Conservation (phyloP, 1,140 invertebrate species). For the Cherax quadricarinatus region DNA sequence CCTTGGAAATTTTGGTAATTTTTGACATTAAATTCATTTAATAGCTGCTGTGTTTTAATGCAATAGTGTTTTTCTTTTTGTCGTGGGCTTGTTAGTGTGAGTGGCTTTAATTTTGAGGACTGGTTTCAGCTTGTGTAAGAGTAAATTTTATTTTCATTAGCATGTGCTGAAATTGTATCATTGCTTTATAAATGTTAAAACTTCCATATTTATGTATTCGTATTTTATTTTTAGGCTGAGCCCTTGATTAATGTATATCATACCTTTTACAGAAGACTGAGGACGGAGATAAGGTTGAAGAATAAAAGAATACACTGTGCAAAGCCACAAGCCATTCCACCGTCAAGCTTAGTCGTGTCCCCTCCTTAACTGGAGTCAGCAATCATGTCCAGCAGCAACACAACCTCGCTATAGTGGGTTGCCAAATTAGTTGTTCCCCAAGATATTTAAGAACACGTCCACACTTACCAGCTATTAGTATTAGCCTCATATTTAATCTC, state of each 20-base stretch:
- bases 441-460: conserved; percentile 28
- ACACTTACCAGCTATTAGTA: conserved; percentile 43
- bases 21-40: too few relatives aligned
- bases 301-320: conserved; percentile 36
- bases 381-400: conserved; percentile 32
- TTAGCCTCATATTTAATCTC: conserved; percentile 33
- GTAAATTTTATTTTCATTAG: too few relatives aligned
- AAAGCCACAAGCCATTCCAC: conserved; percentile 65
- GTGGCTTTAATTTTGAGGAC: too few relatives aligned
- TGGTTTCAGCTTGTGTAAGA: too few relatives aligned
- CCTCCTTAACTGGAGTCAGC: conserved; percentile 36
- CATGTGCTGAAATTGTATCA: too few relatives aligned
- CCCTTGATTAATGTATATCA: not conserved
- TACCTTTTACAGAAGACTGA: conserved; percentile 52
- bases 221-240: too few relatives aligned
- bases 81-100: too few relatives aligned
- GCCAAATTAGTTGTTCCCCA: conserved; percentile 20
- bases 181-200: too few relatives aligned
- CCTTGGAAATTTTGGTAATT: too few relatives aligned
- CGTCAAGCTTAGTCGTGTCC: conserved; percentile 55
- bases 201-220: too few relatives aligned
- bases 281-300: conserved; percentile 51
- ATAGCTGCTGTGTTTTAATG: too few relatives aligned
- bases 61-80: too few relatives aligned
- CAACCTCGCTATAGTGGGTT: conserved; percentile 34